phyloP scores from a whole-genome alignment of 2,113 vertebrate species.

The Microcebus griseorufus region DNA sequence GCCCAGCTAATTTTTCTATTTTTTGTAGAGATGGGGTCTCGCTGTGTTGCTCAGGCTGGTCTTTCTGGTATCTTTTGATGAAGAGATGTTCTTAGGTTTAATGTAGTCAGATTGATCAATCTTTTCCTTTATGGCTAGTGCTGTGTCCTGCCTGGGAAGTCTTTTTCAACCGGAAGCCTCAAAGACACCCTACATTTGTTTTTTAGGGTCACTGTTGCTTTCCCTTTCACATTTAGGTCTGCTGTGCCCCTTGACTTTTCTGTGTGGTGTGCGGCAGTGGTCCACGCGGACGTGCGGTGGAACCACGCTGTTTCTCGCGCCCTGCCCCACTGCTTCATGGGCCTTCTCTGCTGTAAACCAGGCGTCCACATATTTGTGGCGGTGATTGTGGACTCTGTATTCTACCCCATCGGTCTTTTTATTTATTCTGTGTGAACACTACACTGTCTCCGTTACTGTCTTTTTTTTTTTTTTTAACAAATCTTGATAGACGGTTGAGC shows the following conservation, averaged over 20 bases:
- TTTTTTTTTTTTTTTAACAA: neutral
- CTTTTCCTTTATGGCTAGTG: neutral
- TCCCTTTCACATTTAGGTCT: neutral
- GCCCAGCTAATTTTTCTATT: too few relatives aligned
- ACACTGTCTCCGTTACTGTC: accelerated
- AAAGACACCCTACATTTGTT: accelerated
- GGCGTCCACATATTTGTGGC: neutral
- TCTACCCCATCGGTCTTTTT: neutral
- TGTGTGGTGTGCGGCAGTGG: neutral
- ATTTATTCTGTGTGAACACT: neutral
- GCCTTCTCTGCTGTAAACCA: neutral
- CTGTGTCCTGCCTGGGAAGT: neutral
- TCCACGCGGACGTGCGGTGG: neutral
- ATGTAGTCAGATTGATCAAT: neutral
- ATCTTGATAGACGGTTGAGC: neutral
- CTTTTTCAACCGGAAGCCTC: neutral
- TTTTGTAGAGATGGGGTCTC: too few relatives aligned
- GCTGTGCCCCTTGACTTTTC: neutral
- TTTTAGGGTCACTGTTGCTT: neutral
- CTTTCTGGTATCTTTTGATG: neutral
- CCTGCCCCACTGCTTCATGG: accelerated
- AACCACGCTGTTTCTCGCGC: neutral
- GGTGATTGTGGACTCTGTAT: too few relatives aligned
- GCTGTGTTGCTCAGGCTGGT: too few relatives aligned
- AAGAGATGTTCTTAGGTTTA: neutral